These are phyloP conservation scores for Phyllostomus hastatus DNA, from an alignment of 2,113 vertebrate species.

Conservation along the genomic window DNA sequence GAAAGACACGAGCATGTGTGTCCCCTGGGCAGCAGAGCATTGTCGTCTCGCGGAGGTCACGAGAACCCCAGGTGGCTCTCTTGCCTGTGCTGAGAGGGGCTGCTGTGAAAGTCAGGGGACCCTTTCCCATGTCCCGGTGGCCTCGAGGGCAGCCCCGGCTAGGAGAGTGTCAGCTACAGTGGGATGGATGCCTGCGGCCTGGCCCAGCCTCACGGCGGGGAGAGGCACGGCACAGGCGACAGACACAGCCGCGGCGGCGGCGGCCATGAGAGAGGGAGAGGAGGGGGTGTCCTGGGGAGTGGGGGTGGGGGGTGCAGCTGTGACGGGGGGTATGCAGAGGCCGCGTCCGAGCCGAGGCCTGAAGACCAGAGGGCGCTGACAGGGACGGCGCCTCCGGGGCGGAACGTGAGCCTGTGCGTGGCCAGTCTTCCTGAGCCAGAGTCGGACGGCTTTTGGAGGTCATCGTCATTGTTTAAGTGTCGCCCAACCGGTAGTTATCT, in stretches of 20 bases:
- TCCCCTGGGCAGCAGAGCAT: neutral
- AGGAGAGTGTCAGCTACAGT: neutral
- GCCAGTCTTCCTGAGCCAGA: neutral
- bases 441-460: neutral
- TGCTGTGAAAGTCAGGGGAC: neutral
- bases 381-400: neutral
- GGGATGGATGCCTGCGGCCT: neutral
- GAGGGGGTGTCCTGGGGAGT: neutral
- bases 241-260: neutral
- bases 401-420: neutral
- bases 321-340: neutral
- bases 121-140: neutral
- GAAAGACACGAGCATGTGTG: neutral
- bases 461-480: neutral
- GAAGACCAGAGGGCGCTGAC: neutral
- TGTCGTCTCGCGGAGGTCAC: too few relatives aligned
- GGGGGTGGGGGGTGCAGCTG: too few relatives aligned
- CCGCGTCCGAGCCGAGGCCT: neutral
- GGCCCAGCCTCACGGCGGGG: neutral
- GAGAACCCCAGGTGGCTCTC: neutral
- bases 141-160: neutral
- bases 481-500: neutral
- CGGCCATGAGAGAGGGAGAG: neutral
- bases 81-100: neutral
- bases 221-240: neutral